Percentiles rank a stretch among this genome's conserved stretches.
Conservation (phyloP, 2,888 invertebrate species). For the Drosophila aldrichi region DNA sequence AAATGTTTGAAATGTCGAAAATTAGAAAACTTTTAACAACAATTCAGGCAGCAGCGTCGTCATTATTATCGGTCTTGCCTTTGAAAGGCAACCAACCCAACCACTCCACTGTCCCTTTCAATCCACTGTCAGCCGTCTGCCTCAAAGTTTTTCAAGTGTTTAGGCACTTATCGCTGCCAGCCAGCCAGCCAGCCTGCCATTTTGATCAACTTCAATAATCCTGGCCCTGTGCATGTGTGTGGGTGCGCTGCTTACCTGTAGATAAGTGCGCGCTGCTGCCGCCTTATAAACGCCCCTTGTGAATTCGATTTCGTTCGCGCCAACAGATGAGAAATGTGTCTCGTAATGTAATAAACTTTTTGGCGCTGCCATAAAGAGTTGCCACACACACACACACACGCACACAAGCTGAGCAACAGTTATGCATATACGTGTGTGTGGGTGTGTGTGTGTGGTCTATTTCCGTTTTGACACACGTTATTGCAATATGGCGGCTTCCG, state of each 20-base stretch:
- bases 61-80: conserved; percentile 70
- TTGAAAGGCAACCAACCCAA: conserved; percentile 30
- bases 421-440: conserved; percentile 8
- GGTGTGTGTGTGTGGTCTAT: conserved; percentile 43
- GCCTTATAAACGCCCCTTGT: conserved; percentile 62
- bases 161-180: conserved; percentile 72
- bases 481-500: conserved; percentile 80
- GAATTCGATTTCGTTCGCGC: conserved; percentile 67
- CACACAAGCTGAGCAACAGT: conserved; percentile 58
- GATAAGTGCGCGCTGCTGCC: conserved; percentile 59
- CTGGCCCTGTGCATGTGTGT: conserved; percentile 26
- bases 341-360: conserved; percentile 69
- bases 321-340: conserved; percentile 53
- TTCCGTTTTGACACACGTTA: conserved; percentile 74
- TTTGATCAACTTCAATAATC: conserved; percentile 77
- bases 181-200: conserved; percentile 56
- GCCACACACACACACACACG: conserved; percentile 14
- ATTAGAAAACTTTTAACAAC: conserved; percentile 81
- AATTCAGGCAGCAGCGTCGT: conserved; percentile 59
- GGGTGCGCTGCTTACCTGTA: conserved; percentile 62
- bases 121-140: conserved; percentile 18
- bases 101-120: background rate
- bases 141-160: conserved; percentile 73
- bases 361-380: conserved; percentile 67
- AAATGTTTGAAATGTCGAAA: conserved; percentile 79